Evolutionary conservation across 2,113 vertebrate genomes (phyloP), one percentile per base, ranked within the genome.

Genomic region (Elanus axillaris): DNA sequence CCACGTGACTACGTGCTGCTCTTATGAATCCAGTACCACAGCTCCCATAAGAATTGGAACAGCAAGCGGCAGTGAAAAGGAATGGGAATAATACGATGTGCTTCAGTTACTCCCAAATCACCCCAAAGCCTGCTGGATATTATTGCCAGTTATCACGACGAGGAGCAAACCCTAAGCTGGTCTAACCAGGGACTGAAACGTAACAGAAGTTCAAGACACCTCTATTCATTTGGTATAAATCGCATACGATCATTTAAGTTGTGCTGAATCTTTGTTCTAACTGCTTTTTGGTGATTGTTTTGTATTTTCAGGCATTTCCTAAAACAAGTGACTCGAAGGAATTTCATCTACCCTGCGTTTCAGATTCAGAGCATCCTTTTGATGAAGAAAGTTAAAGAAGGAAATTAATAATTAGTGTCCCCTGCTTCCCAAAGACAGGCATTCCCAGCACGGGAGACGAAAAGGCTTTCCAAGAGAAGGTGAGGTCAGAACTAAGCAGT

Each of bases 191-290:
- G n/a, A 53, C 56, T 2, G 2, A 45, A 69, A 38, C 40, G 32
- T 7, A 63, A 21, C 11, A 67, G 26, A 45, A 62, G 23, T 69
- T 63, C 68, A 50, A 47, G 48, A 68, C 62, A n/a, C 32, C 14
- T 56, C 36, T 34, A 42, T 72, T n/a, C 11, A 27, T 47, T 43
- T 67, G 36, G 67, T 34, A 55, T 47, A 73, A 76, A 36, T 7
- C 0, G 0, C 34, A 5, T 7, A 36, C 58, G 20, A 14, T 31
- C 22, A 2, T 40, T 71, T 45, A 43, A 31, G 42, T 22, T 5
- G 4, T 75, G 86, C 62, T 16, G 22, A 45, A 52, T 55, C 66
- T 63, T 72, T 62, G 43, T 27, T 50, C 26, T 9, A 34, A 73
- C 29, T 20, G 74, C 27, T 55, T 75, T 64, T 58, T 50, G 38